Percentiles rank a stretch among this genome's conserved stretches.
phyloP scores from a whole-genome alignment of 1,140 invertebrate species.

The Colletes latitarsis region DNA sequence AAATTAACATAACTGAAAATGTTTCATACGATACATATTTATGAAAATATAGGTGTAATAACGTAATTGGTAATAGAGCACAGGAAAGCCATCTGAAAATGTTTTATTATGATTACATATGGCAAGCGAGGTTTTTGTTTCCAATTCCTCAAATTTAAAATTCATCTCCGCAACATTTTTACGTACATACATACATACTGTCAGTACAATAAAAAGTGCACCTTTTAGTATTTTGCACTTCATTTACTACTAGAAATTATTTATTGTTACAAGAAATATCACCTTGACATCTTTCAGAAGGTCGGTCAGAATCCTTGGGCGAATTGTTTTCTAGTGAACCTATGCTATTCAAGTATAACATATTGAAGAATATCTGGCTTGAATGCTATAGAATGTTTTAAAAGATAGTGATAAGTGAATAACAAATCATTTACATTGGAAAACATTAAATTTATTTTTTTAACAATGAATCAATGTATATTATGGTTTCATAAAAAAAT shows the following conservation, averaged over 20 bases:
- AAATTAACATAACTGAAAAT: not conserved
- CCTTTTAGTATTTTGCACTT: slow-evolving; percentile 56
- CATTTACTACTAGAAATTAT: slow-evolving; percentile 61
- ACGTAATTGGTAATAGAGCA: slow-evolving; percentile 32
- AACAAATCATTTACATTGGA: slow-evolving; percentile 51
- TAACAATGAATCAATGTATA: slow-evolving; percentile 49
- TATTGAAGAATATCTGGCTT: slow-evolving; percentile 55
- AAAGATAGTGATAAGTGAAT: slow-evolving; percentile 42
- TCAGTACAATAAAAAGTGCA: slow-evolving; percentile 64
- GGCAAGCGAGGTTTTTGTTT: slow-evolving; percentile 70
- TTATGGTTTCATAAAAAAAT: slow-evolving; percentile 35
- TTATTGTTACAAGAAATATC: slow-evolving; percentile 61
- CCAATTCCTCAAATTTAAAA: slow-evolving; percentile 70
- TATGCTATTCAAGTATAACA: slow-evolving; percentile 55
- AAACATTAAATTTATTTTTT: slow-evolving; percentile 48
- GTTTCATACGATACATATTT: not conserved
- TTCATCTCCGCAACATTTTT: slow-evolving; percentile 59
- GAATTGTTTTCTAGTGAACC: slow-evolving; percentile 53
- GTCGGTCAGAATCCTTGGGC: slow-evolving; percentile 50
- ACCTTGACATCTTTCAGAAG: slow-evolving; percentile 48
- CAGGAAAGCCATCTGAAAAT: slow-evolving; percentile 61
- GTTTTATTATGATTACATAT: slow-evolving; percentile 71
- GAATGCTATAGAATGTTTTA: slow-evolving; percentile 43
- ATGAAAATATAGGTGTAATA: slow-evolving; percentile 15
- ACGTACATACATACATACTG: slow-evolving; percentile 65